Conservation (phyloP, 2,113 vertebrate species). For the Pterocles burchelli region DNA sequence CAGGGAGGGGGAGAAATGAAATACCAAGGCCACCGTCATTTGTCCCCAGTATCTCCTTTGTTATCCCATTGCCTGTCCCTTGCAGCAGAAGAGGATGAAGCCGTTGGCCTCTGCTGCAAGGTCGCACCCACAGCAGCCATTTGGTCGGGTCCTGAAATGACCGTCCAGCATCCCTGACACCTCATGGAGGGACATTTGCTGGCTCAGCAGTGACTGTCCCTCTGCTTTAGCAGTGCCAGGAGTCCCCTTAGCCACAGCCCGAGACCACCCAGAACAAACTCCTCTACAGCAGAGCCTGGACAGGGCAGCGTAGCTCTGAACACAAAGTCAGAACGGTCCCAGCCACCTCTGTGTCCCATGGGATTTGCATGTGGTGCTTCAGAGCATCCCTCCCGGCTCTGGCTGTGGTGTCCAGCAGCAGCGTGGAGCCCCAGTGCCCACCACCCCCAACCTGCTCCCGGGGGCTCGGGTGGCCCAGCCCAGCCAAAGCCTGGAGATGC, state of each 20-base stretch:
- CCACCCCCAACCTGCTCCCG: neutral
- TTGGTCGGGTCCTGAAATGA: neutral
- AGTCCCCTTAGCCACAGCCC: neutral
- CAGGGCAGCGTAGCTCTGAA: neutral
- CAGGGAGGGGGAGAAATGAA: neutral
- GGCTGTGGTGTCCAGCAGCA: accelerated
- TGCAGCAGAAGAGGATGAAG: neutral
- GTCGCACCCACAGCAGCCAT: neutral
- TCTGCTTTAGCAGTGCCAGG: neutral
- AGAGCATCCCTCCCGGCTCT: neutral
- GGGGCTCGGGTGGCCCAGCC: accelerated
- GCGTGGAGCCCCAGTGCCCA: accelerated
- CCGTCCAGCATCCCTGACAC: neutral
- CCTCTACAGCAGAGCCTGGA: neutral
- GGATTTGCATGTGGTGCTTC: accelerated
- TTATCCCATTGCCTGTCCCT: neutral
- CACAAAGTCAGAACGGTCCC: neutral
- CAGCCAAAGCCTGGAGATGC: neutral
- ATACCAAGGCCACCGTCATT: neutral
- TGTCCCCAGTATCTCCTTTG: neutral
- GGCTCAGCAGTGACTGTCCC: neutral
- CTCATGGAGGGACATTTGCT: neutral
- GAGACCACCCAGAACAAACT: neutral
- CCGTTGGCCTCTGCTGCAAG: neutral
- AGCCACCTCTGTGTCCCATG: accelerated